A percentile compares a stretch with the other conserved stretches of the same genome.
Conservation (phyloP, 2,113 vertebrate genomes). For the Dissostichus mawsoni region DNA sequence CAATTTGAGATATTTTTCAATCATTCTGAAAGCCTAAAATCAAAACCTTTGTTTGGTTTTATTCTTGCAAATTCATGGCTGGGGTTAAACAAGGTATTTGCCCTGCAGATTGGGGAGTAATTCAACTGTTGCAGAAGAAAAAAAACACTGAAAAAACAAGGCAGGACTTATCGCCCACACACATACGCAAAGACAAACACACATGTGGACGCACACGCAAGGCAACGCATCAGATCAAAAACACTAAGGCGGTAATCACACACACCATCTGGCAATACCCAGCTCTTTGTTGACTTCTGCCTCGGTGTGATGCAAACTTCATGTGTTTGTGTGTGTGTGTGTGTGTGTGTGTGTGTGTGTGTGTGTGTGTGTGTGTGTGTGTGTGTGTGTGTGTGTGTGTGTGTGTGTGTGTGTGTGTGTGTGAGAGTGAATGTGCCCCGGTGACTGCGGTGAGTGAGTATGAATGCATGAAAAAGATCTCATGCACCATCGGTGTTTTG, state of each 20-base stretch:
- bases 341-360: constrained; percentile 31
- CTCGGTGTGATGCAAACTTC: constrained; percentile 46
- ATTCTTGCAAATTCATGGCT: constrained; percentile 26
- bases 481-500: constrained; percentile 56
- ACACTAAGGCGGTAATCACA: constrained; percentile 63
- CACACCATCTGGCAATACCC: constrained; percentile 66
- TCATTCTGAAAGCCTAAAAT: constrained; percentile 48
- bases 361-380: no score
- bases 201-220: constrained; percentile 22
- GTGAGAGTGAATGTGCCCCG: constrained; percentile 36
- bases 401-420: constrained; percentile 23
- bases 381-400: not conserved
- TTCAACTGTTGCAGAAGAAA: constrained; percentile 31
- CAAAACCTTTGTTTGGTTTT: constrained; percentile 28
- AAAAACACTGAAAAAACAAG: constrained; percentile 45
- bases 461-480: constrained; percentile 56
- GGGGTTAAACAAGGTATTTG: constrained; percentile 48
- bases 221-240: constrained; percentile 48
- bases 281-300: constrained; percentile 60
- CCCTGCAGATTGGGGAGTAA: constrained; percentile 34
- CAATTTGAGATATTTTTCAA: constrained; percentile 37
- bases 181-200: constrained; percentile 50
- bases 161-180: constrained; percentile 60
- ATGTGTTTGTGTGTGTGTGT: constrained; percentile 18
- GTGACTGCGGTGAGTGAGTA: constrained; percentile 11